A percentile compares a stretch with the other conserved stretches of the same genome.
Conservation (phyloP, 2,888 invertebrate species). For the Calameuta pallipes region DNA sequence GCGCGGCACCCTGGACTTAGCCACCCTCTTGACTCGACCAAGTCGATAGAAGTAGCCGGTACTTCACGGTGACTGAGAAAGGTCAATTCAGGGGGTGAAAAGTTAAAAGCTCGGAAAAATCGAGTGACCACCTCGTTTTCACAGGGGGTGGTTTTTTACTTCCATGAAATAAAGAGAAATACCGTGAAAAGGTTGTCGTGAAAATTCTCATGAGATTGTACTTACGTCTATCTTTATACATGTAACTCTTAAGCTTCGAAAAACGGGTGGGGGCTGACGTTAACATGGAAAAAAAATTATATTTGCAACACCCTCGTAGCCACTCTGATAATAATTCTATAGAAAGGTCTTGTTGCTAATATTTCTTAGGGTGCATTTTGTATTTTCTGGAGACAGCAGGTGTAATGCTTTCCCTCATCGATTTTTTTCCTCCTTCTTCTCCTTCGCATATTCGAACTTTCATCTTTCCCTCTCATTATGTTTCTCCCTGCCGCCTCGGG, state of each 20-base stretch:
- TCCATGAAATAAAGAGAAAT: background rate
- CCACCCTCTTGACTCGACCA: background rate
- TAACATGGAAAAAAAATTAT: background rate
- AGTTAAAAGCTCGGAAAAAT: conserved; percentile 57
- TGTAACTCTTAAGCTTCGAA: background rate
- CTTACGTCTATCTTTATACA: background rate
- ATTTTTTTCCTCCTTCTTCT: background rate
- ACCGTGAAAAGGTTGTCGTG: background rate
- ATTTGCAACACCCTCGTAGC: background rate
- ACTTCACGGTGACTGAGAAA: conserved; percentile 21
- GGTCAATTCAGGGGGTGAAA: conserved; percentile 28
- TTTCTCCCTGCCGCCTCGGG: conserved; percentile 14
- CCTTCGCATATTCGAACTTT: background rate
- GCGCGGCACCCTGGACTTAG: background rate
- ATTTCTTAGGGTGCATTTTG: background rate
- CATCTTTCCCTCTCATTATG: conserved; percentile 14
- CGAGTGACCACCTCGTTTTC: conserved; percentile 29
- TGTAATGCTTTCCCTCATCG: background rate
- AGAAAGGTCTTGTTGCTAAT: background rate
- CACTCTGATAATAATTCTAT: background rate
- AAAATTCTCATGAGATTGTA: background rate
- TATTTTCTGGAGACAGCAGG: background rate
- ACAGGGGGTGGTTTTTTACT: background rate
- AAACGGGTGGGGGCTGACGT: no score
- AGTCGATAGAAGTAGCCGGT: background rate